Evolutionary conservation across 2,797 vertebrate genomes (phyloP), one percentile per base, ranked within the genome.

Genomic region (Brachyrhaphis roseni): DNA sequence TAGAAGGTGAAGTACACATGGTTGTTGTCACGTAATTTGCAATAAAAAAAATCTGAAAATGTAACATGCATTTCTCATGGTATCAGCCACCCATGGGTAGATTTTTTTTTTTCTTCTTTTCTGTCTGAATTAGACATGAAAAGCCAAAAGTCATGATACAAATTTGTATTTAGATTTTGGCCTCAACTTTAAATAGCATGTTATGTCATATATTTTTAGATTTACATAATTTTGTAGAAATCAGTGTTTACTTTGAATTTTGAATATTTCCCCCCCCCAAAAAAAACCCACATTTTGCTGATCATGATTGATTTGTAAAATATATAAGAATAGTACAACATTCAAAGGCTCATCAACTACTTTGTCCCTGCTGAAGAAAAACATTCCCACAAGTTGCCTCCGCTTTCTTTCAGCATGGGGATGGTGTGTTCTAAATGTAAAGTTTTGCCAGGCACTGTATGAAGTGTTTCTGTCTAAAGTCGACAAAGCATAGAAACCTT

Each of bases 401-500:
- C 1, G 4, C 20, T 26, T 53, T 53, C 2, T 36, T 12, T 26
- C 18, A 66, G 8, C 36, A 41, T 39, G 34, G 20, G 36, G 18
- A 39, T 39, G n/a, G 8, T 66, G 51, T 77, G 39, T 64, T 41
- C 26, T 26, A 18, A 36, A 18, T 20, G 36, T 26, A 41, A 41
- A 26, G 36, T 41, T 41, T 66, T 68, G 36, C 4, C 23, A 41
- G 23, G 20, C 36, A 41, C 64, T 68, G 36, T 76, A 75, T 34
- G 62, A 86, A 78, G 46, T 76, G 62, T 49, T 82, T 78, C 15
- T 76, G 81, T 76, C 90, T 73, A 62, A 74, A 79, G 70, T 85
- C 76, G 86, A 72, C 80, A 76, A 55, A 34, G 73, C 26, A 75
- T 75, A 43, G 73, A 84, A 85, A 86, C 81, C 82, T 72, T 80